Evolutionary conservation across 2,113 vertebrate species (phyloP).

Genomic region (Malaclemys terrapin): DNA sequence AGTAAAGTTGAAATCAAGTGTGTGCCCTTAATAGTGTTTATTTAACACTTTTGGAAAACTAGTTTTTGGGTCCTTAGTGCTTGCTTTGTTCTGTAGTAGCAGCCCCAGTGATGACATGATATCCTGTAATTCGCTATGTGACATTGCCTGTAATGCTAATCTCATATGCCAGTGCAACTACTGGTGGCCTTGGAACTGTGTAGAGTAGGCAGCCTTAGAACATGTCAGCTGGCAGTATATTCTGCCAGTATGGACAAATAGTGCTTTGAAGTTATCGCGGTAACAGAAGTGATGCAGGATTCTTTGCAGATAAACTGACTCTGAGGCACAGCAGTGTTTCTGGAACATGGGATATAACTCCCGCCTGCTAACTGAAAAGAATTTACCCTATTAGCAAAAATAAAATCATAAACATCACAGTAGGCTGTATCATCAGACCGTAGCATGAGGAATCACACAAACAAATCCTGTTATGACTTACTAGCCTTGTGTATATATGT

Average conservation of each 20-base stretch:
- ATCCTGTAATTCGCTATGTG: background rate
- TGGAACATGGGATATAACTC: background rate
- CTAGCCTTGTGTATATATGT: background rate
- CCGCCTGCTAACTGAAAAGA: background rate
- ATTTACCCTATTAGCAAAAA: background rate
- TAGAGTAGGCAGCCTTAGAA: background rate
- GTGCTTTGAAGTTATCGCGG: background rate
- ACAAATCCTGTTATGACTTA: background rate
- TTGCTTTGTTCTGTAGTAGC: background rate
- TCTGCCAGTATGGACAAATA: rapidly evolving
- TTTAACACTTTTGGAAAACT: background rate
- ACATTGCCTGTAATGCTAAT: rapidly evolving
- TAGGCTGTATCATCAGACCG: background rate
- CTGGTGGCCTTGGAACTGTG: background rate
- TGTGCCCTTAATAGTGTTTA: background rate
- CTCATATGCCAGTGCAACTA: background rate
- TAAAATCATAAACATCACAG: background rate
- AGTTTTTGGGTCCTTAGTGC: background rate
- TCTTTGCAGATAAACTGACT: background rate
- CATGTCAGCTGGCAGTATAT: background rate
- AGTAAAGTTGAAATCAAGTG: background rate
- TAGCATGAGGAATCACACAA: background rate
- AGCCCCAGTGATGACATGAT: background rate
- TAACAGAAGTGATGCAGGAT: background rate
- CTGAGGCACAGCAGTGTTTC: background rate